Evolutionary conservation across 1,140 invertebrate species (phyloP), one percentile per base, ranked within the genome.

Genomic region (Zophobas atratus): DNA sequence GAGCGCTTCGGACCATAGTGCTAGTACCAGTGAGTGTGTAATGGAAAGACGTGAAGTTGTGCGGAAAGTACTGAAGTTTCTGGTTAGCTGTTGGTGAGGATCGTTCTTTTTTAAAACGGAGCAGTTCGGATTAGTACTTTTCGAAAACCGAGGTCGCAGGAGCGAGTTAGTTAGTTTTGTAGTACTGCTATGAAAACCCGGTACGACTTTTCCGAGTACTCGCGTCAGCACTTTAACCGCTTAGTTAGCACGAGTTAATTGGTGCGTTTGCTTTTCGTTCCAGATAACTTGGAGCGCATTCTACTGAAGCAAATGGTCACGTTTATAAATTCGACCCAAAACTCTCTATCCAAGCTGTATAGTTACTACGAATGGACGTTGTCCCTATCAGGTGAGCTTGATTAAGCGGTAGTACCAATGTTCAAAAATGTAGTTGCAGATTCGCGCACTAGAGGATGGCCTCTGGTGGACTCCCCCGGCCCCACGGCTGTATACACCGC

Each of bases 371-470:
- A 92, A 79, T 93, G 92, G 92, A 92, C 92, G 1, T 84, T 93
- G 79, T 92, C 92, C 53, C 86, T 93, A 73, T 91, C 92, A 86
- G 92, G 92, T 93, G 88, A 53, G 49, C 75, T n/a, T 33, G 4
- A 72, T 36, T 32, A 8, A n/a, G 35, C 36, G 33, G 8, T 43
- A 71, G 36, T 63, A 48, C 46, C 35, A 34, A 34, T 49, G 46
- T 71, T 79, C 77, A 70, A 71, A 76, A 74, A 70, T 77, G 76
- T 70, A 79, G 79, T 91, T 89, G 20, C 86, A 94, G 95, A 96
- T 86, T 88, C 90, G 79, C 90, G 96, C 86, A 96, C 96, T 53
- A 92, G 92, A 90, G 93, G 93, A 88, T 96, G 96, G 97, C 90
- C 93, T 0, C 86, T 98, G 78, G 96, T 98, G 74, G 92, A 95